Percentiles rank a stretch among this genome's conserved stretches.
Conservation (phyloP, 2,797 vertebrate genomes). For the Arvicola amphibius region DNA sequence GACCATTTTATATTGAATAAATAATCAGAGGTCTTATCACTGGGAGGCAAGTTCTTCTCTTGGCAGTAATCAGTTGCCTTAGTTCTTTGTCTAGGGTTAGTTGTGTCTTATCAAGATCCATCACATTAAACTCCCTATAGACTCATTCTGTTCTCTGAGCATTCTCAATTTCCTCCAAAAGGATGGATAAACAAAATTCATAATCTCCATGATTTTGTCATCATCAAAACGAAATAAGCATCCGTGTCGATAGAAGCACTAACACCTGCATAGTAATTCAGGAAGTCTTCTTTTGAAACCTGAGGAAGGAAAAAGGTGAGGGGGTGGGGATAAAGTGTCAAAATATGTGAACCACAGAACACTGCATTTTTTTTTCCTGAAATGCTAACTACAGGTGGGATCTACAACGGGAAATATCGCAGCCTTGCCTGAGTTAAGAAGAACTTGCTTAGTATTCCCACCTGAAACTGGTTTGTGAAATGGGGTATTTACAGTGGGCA, state of each 20-base stretch:
- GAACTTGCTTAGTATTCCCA: neutral
- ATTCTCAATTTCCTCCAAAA: neutral
- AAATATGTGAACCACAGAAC: neutral
- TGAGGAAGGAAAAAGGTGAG: conserved; percentile 73
- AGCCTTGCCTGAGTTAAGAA: neutral
- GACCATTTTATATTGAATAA: neutral
- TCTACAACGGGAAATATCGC: neutral
- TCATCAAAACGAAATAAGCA: conserved; percentile 93
- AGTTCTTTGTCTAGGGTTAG: neutral
- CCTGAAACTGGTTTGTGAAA: neutral
- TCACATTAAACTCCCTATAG: neutral
- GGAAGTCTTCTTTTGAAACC: conserved; percentile 92
- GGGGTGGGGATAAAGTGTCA: conserved; percentile 32
- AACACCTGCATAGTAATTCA: conserved; percentile 92
- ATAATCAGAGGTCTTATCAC: neutral
- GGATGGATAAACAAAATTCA: conserved; percentile 79
- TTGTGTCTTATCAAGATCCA: neutral
- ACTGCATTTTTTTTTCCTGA: neutral
- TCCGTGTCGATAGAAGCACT: conserved; percentile 92
- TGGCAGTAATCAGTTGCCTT: neutral
- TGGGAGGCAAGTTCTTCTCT: neutral
- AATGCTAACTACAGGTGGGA: neutral
- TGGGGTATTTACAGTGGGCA: neutral
- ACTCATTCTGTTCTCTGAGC: neutral
- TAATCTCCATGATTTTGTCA: conserved; percentile 92